Conservation (phyloP, 2,888 invertebrate species). For the Ctenicera cuprea region DNA sequence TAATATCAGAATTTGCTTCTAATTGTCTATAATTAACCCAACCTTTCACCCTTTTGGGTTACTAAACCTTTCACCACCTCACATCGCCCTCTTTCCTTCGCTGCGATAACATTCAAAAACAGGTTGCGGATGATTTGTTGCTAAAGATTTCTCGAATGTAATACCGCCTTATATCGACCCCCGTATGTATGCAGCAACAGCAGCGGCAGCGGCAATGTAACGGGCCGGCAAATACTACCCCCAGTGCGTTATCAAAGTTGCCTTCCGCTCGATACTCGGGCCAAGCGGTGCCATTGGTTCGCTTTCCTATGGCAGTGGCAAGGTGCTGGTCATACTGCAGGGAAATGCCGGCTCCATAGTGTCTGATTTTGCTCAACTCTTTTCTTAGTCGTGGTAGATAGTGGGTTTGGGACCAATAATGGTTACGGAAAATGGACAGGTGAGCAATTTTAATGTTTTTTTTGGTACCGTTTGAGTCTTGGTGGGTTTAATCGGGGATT, state of each 20-base stretch:
- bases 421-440: conserved; percentile 72
- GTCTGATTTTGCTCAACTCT: conserved; percentile 62
- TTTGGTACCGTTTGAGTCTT: conserved; percentile 12
- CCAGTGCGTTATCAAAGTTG: conserved; percentile 65
- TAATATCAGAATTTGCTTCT: too few relatives aligned
- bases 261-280: conserved; percentile 71
- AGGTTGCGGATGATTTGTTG: background rate
- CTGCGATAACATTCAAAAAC: background rate
- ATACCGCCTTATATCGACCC: conserved; percentile 50
- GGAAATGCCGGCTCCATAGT: conserved; percentile 65
- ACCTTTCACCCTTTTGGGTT: too few relatives aligned
- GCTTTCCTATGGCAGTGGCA: conserved; percentile 60
- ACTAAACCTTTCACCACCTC: too few relatives aligned
- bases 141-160: conserved; percentile 30
- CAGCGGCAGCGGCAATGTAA: conserved; percentile 25
- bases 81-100: background rate
- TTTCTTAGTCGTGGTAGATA: conserved; percentile 56
- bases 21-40: too few relatives aligned
- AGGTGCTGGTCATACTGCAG: conserved; percentile 64
- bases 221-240: conserved; percentile 55
- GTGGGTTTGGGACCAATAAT: conserved; percentile 61
- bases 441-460: conserved; percentile 55
- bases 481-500: background rate
- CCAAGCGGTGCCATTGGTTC: conserved; percentile 68
- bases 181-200: conserved; percentile 22